phyloP scores from a whole-genome alignment of 2,888 invertebrate species.

The Yponomeuta evonymella region DNA sequence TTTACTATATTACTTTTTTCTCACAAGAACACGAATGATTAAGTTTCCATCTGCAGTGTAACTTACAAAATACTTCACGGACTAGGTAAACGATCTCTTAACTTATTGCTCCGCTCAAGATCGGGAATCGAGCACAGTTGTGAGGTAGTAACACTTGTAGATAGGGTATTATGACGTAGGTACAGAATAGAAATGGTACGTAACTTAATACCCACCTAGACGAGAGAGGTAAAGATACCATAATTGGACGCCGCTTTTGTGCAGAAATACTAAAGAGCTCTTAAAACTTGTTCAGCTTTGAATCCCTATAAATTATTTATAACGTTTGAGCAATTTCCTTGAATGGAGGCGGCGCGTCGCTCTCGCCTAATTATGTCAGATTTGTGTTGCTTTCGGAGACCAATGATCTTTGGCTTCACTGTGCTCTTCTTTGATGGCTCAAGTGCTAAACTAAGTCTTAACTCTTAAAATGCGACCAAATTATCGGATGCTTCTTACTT shows the following conservation, averaged over 20 bases:
- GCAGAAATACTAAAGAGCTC: slow-evolving; percentile 47
- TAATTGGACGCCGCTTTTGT: slow-evolving; percentile 33
- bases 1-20: too few relatives aligned
- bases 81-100: too few relatives aligned
- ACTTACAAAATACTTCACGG: too few relatives aligned
- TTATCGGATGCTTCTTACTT: too few relatives aligned
- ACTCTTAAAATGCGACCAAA: too few relatives aligned
- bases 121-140: background rate
- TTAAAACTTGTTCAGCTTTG: slow-evolving; percentile 57
- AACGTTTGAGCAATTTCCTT: slow-evolving; percentile 57
- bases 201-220: slow-evolving; percentile 20
- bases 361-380: slow-evolving; percentile 54
- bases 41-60: too few relatives aligned
- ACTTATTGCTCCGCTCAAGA: too few relatives aligned
- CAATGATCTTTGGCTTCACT: background rate
- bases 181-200: slow-evolving; percentile 4
- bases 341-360: slow-evolving; percentile 34
- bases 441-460: too few relatives aligned
- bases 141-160: background rate
- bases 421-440: too few relatives aligned
- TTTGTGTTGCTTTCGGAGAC: slow-evolving; percentile 42
- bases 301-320: slow-evolving; percentile 68
- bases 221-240: slow-evolving; percentile 23
- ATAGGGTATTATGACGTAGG: background rate
- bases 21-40: too few relatives aligned